These are phyloP conservation scores for Patella vulgata DNA, from an alignment of 1,140 invertebrate genomes.

Conservation along the genomic window DNA sequence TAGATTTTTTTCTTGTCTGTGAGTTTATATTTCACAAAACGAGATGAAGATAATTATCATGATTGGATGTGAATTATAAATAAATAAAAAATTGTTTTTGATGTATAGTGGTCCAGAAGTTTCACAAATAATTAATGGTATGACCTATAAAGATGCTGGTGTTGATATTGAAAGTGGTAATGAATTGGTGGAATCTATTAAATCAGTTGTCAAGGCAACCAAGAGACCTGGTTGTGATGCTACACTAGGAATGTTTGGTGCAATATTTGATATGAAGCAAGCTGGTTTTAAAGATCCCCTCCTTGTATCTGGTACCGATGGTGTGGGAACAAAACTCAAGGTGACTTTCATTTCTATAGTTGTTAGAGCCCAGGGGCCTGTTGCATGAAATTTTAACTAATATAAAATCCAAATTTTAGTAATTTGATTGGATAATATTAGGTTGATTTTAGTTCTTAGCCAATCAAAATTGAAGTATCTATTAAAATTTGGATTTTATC, in stretches of 20 bases:
- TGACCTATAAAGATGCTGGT: conserved; percentile 92
- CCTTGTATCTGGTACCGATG: conserved; percentile 94
- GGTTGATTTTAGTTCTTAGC: too few relatives aligned
- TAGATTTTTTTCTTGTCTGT: too few relatives aligned
- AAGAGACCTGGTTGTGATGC: conserved; percentile 75
- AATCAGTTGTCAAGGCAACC: conserved; percentile 74
- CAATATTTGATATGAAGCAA: conserved; percentile 83
- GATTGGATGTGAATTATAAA: too few relatives aligned
- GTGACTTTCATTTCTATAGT: conserved; percentile 64
- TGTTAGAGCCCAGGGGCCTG: background rate
- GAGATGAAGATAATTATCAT: too few relatives aligned
- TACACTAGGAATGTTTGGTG: conserved; percentile 91
- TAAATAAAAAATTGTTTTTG: too few relatives aligned
- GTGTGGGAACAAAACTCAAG: conserved; percentile 95
- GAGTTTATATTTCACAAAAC: too few relatives aligned
- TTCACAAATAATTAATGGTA: conserved; percentile 19
- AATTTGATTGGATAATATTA: too few relatives aligned
- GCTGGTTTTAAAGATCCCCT: conserved; percentile 80
- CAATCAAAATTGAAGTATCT: too few relatives aligned
- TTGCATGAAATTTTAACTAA: background rate
- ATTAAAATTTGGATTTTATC: too few relatives aligned
- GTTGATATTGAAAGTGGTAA: conserved; percentile 95
- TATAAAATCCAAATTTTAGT: too few relatives aligned
- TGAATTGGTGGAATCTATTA: conserved; percentile 83
- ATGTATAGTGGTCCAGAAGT: too few relatives aligned